Base-by-base conservation (phyloP, 2,113 vertebrate genomes). In the Crotalus horridus region DNA sequence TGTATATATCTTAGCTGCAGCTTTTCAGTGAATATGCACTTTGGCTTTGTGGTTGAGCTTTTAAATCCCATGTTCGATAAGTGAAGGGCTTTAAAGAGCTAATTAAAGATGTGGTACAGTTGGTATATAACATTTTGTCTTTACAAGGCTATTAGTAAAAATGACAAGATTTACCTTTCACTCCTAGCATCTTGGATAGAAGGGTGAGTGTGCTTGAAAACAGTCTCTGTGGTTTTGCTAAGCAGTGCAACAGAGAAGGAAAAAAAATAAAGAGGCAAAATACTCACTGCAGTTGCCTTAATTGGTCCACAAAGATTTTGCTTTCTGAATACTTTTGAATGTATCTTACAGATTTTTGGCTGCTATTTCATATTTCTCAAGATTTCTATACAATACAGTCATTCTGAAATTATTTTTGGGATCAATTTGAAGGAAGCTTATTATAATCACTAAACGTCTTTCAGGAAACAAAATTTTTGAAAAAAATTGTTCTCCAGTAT, bases 71-170 rank as follows among this genome's bases (percentile, higher is more conserved):
- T 0, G 0, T 94, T 93, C 95, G 69, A 48, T 87, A 13, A 17
- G 58, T 89, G 43, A 92, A 86, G 33, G 23, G 33, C 92, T 95
- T 97, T 91, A 64, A 95, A 74, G 94, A 93, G 85, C 92, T 90
- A 87, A 46, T 23, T 93, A 92, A 97, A 94, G 69, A 88, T 94
- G 54, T 0, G 87, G 15, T 94, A 20, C 89, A 91, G 93, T 90
- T 89, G 91, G 1, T 39, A 61, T 39, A 85, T 39, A 85, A 56
- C 39, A 94, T 23, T 96, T 92, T 95, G 51, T 92, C 43, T 61
- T 94, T 96, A 91, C 20, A 15, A 95, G 94, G 81, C 88, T 89
- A 20, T 89, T 95, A 39, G 29, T 20, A 91, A 94, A 93, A 96
- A 94, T 74, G 29, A 29, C 8, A 89, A 59, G 46, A 95, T 89